Base-by-base conservation (phyloP, 2,113 vertebrate genomes). In the Tragelaphus strepsiceros region DNA sequence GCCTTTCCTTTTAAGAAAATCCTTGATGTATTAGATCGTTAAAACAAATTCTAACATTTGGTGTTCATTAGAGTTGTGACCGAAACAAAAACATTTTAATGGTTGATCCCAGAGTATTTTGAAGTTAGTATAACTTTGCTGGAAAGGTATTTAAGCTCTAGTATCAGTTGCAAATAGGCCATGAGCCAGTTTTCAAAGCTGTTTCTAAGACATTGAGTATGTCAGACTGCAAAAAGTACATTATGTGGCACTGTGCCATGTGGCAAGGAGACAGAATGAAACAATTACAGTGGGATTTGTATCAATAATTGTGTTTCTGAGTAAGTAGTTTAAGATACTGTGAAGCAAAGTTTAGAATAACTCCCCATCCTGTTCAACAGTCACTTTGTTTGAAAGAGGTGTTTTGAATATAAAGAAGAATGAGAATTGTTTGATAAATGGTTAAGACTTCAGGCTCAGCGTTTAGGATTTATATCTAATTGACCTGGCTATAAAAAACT, bases 31-130 rank as follows among this genome's bases (percentile, higher is more conserved):
- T 98, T 98, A 98, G 96, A 94, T 88, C 32, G 21, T 95, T 98
- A 98, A 98, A 98, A 98, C 97, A 98, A 98, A 98, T 98, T 93
- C 94, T 92, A 96, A 96, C 98, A 99, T 99, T 99, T 99, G 99
- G 98, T 98, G 98, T 98, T 98, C 98, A 98, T 99, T 99, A 99
- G 97, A 78, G 91, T 95, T 97, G 94, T 98, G 98, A 98, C 98
- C 43, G 97, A 98, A 99, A 99, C 98, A 98, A 99, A 99, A 99
- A 99, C 98, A 98, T 97, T 98, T 99, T 99, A 98, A 99, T 98
- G 98, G 92, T 94, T 98, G 98, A 99, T 98, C 98, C 98, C 95
- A 78, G 97, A 98, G 97, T 98, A 99, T 98, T 99, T 98, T 99
- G 98, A 99, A 99, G 98, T 99, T 99, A 98, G 98, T 98, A 93